A percentile compares a stretch with the other conserved stretches of the same genome.
Evolutionary conservation across 1,140 invertebrate genomes (phyloP).

Genomic region (Acyrthosiphon pisum): DNA sequence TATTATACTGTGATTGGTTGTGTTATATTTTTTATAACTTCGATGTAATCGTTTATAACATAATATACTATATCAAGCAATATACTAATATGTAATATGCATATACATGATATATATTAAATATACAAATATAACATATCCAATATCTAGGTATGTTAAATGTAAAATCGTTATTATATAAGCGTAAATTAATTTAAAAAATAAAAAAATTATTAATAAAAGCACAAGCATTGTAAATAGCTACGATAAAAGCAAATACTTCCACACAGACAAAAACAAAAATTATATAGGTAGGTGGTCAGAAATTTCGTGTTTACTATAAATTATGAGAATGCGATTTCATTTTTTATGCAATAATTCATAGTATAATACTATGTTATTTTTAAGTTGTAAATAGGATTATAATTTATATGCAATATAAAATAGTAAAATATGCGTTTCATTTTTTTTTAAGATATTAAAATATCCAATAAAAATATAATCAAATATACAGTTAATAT

Average conservation of each 20-base stretch:
- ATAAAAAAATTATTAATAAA: not conserved
- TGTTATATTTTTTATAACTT: not conserved
- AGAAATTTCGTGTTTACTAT: not conserved
- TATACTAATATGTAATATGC: not conserved
- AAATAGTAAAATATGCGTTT: not conserved
- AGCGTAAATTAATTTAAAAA: not conserved
- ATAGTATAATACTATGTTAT: not conserved
- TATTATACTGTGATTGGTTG: no score
- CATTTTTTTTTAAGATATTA: not conserved
- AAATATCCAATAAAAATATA: not conserved
- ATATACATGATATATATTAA: not conserved
- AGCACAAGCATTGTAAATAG: constrained; percentile 28
- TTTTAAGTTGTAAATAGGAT: not conserved
- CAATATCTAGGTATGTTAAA: not conserved
- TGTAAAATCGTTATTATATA: not conserved
- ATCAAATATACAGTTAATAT: not conserved
- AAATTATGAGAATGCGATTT: not conserved
- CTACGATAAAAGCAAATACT: not conserved
- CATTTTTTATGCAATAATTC: no score
- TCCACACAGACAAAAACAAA: not conserved
- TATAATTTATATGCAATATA: not conserved
- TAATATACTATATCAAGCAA: not conserved
- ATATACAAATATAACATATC: not conserved
- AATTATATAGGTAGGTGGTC: not conserved
- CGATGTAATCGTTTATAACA: not conserved